Conservation (phyloP, 2,113 vertebrate species). For the Atrichornis clamosus region DNA sequence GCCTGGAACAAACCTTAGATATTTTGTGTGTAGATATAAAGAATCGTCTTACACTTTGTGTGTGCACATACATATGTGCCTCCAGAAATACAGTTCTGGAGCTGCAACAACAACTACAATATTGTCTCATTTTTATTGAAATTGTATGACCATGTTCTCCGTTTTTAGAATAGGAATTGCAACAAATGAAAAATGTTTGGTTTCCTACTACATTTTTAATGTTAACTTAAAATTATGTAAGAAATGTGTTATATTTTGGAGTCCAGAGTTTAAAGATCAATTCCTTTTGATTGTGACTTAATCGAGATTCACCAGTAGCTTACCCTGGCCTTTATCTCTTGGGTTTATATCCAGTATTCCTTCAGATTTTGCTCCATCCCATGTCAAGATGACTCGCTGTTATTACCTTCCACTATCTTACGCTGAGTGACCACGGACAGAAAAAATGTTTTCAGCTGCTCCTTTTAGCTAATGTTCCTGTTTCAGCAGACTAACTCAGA, state of each 20-base stretch:
- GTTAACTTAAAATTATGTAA: neutral
- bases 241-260: neutral
- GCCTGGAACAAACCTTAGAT: neutral
- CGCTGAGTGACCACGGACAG: neutral
- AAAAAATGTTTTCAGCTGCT: neutral
- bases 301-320: neutral
- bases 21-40: neutral
- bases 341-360: neutral
- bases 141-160: neutral
- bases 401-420: neutral
- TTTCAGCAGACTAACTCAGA: neutral
- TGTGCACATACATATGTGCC: fast-evolving
- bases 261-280: neutral
- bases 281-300: neutral
- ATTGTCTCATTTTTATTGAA: neutral
- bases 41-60: fast-evolving
- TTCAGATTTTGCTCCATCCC: neutral
- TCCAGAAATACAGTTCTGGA: neutral
- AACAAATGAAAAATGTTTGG: neutral
- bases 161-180: neutral
- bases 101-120: neutral
- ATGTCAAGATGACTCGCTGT: neutral
- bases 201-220: neutral
- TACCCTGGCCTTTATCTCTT: neutral
- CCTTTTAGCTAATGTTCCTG: neutral